Evolutionary conservation across 2,797 vertebrate species (phyloP), one percentile per base, ranked within the genome.

Genomic region (Chaenodraco wilsoni): DNA sequence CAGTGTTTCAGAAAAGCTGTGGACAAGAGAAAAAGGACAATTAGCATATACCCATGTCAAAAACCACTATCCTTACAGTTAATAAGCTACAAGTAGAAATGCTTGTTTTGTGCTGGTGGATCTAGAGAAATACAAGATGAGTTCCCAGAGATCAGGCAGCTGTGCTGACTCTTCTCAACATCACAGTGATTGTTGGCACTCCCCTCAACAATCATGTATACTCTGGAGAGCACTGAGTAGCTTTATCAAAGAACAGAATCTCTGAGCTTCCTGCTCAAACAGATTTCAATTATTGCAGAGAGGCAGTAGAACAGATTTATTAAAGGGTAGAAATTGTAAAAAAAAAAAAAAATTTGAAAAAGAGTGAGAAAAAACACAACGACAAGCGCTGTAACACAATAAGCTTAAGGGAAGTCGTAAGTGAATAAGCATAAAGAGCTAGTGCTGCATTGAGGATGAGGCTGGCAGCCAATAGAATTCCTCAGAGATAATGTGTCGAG

Each of bases 1-100:
- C 96, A 96, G 96, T 86, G 96, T 95, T 96, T 97, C 94, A 97
- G 93, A 91, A 95, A 95, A 95, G 95, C 95, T 95, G 95, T 70
- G 86, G 87, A 81, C 43, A 72, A 67, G 75, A 78, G 7, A 71
- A 75, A 23, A 78, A 65, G 9, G 23, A 67, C 21, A 77, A 74
- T 88, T 79, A 83, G 63, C 19, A 63, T 40, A 33, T 27, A 15
- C n/a, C 41, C 13, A 31, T 48, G 46, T 65, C 69, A 69, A 63
- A 49, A 72, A 72, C 14, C 14, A 23, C 51, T 41, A n/a, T 65
- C 52, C 27, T 66, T 56, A 72, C 41, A 44, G 49, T 21, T 41
- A 46, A 74, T 11, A 61, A 50, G 40, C 16, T 67, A 60, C 56
- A 44, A 21, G 40, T 21, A 65, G 75, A 61, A 62, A 41, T 6